Conservation (phyloP, 2,888 invertebrate species). For the Polyommatus icarus region DNA sequence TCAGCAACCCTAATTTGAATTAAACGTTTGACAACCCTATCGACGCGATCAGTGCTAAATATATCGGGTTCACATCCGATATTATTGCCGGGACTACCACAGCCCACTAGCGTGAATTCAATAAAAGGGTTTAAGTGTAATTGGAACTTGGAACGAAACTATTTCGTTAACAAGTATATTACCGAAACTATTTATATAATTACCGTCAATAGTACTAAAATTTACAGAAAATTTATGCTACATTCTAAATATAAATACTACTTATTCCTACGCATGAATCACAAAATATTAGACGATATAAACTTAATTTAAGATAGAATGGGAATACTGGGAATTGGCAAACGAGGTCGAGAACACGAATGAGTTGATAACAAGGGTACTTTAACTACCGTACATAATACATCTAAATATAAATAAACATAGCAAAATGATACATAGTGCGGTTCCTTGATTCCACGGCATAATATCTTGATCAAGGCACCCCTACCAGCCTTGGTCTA, state of each 20-base stretch:
- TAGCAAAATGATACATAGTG: no score
- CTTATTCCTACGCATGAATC: no score
- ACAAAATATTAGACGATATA: no score
- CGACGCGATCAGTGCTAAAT: constrained; percentile 12
- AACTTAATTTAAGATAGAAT: no score
- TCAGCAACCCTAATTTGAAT: no score
- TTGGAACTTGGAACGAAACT: constrained; percentile 18
- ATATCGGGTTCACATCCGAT: constrained; percentile 25
- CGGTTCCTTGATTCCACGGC: no score
- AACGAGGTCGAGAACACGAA: no score
- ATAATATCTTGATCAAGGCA: not conserved
- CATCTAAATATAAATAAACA: no score
- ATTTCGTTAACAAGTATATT: not conserved
- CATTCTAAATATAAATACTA: no score
- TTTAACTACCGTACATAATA: no score
- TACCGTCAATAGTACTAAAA: not conserved
- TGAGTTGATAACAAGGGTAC: no score
- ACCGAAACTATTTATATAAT: not conserved
- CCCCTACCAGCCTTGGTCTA: not conserved
- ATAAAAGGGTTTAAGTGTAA: constrained; percentile 20
- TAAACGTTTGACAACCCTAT: constrained; percentile 3
- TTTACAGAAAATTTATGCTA: not conserved
- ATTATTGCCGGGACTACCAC: constrained; percentile 10
- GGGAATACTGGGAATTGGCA: no score
- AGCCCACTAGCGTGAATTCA: not conserved